Evolutionary conservation across 2,888 invertebrate species (phyloP).

Genomic region (Melanostoma mellinum): DNA sequence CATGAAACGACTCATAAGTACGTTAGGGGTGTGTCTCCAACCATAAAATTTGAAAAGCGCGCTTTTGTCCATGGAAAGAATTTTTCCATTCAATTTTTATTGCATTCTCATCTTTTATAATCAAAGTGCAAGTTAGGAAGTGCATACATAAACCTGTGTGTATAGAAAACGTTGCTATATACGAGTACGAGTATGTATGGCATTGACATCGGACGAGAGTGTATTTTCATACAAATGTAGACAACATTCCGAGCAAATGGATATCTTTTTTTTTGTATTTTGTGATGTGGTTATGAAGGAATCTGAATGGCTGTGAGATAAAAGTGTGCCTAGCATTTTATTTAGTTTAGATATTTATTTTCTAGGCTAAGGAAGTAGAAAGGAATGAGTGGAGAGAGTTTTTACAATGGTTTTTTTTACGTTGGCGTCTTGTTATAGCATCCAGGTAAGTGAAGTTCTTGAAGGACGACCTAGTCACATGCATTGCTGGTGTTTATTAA

Average conservation of each 20-base stretch:
- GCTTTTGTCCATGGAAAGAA: constrained; percentile 46
- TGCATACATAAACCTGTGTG: constrained; percentile 27
- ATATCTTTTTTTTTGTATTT: neutral
- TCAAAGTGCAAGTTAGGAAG: constrained; percentile 53
- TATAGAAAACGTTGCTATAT: constrained; percentile 1
- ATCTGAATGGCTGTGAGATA: too few species aligned
- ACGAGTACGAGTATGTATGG: neutral
- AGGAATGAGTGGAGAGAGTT: too few species aligned
- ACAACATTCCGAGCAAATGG: constrained; percentile 5
- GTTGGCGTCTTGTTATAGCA: too few species aligned
- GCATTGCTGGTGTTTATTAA: too few species aligned
- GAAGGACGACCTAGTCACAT: too few species aligned
- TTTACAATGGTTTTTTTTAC: too few species aligned
- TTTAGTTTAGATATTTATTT: too few species aligned
- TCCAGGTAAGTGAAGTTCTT: too few species aligned
- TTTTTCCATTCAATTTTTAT: constrained; percentile 58
- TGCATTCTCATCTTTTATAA: constrained; percentile 57
- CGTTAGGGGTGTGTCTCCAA: constrained; percentile 23
- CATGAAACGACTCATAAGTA: constrained; percentile 26
- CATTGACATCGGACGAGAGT: neutral
- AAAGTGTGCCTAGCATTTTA: too few species aligned
- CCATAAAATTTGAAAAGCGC: constrained; percentile 52
- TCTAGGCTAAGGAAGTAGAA: too few species aligned
- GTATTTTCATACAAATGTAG: constrained; percentile 3
- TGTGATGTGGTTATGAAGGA: too few species aligned